phyloP scores from a whole-genome alignment of 2,888 invertebrate genomes.

The Pinctada fucata region DNA sequence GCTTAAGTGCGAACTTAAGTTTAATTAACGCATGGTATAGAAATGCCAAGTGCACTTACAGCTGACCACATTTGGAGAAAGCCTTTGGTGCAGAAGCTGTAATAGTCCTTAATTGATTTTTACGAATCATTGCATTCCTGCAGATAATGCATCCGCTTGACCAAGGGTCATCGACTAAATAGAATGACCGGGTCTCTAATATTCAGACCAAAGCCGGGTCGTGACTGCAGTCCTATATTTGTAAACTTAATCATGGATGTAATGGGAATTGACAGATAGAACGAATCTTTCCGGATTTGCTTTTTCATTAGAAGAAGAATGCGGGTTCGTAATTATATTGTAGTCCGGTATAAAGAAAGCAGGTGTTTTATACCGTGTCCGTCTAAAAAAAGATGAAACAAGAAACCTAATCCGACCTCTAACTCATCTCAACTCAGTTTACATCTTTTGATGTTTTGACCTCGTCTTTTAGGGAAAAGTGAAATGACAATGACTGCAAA shows the following conservation, averaged over 20 bases:
- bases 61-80: background rate
- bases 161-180: constrained; percentile 1
- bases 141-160: background rate
- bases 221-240: background rate
- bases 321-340: constrained; percentile 1
- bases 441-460: background rate
- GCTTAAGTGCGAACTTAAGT: background rate
- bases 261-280: background rate
- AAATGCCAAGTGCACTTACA: background rate
- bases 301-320: background rate
- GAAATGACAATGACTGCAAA: background rate
- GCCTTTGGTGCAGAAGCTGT: background rate
- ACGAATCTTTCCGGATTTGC: background rate
- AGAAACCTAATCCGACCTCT: background rate
- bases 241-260: background rate
- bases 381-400: background rate
- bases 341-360: background rate
- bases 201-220: background rate
- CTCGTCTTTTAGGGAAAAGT: background rate
- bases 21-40: background rate
- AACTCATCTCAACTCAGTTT: background rate
- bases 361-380: background rate
- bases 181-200: background rate
- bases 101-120: background rate
- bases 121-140: background rate